Base-by-base conservation (phyloP, 2,797 vertebrate genomes). In the Ctenopoma kingsleyae region DNA sequence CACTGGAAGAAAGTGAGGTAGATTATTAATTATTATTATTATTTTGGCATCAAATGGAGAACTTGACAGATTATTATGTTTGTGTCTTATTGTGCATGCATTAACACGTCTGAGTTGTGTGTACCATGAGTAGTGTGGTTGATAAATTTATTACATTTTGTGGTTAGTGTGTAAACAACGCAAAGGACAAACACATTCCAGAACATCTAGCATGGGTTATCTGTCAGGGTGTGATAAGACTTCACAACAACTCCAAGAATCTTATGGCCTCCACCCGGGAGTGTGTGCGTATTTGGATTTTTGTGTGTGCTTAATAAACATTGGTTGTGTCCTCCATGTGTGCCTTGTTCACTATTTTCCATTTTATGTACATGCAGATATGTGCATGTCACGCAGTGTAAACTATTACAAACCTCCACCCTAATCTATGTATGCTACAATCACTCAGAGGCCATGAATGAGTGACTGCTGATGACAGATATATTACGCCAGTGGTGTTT, bases 1-100 rank as follows among this genome's bases (percentile, higher is more conserved):
- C 90, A 67, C 97, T 99, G 86, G 55, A 73, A 68, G 41, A 77
- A 58, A 84, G 17, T 19, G 0, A 63, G 68, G 6, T 17, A 53
- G 32, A 56, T 65, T 62, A 36, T 1, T 43, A 53, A 52, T 36
- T 1, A 17, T 22, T 17, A 53, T 6, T 44, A 65, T 74, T 43
- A 55, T 13, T 55, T 8, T 4, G 8, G n/a, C 1, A 56, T 60
- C 13, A 63, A 15, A 5, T 0, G 19, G 30, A 71, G 10, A 64
- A 61, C 51, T 59, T 58, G 32, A 30, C 52, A 50, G 67, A 61
- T 43, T 16, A 38, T 41, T 22, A 59, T 46, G 35, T 38, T 8
- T 69, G 40, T 71, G n/a, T 41, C 46, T 62, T 11, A 22, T 38
- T 52, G 8, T 57, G 41, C 23, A n/a, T 53, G 40, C 38, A 78